Evolutionary conservation across 2,888 invertebrate species (phyloP), one percentile per base, ranked within the genome.

Genomic region (Oxytorus armatus): DNA sequence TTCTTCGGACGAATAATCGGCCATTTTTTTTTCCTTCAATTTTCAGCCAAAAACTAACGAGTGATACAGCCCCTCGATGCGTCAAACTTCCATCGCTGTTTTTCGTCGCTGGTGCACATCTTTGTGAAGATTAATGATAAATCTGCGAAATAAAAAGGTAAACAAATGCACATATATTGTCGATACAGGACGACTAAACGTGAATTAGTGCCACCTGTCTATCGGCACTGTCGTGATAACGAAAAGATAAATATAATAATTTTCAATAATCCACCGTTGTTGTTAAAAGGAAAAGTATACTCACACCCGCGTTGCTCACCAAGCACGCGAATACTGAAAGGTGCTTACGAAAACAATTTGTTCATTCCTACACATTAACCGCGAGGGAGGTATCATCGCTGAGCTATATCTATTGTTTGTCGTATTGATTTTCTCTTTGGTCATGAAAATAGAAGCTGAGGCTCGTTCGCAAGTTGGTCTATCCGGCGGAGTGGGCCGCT

Each of bases 1-100:
- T 4, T 89, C 85, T 57, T 89, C 70, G 16, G 14, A 47, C 47
- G 70, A 70, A 42, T 59, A 57, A 49, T 70, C 44, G 8, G 70
- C 70, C 70, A 70, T 47, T 61, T 61, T 18, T 0, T 8, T 8
- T 55, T 21, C 23, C 5, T 44, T 33, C 23, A 42, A 8, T 29
- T 42, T 10, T 21, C 29, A 53, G 25, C 33, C 25, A 10, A 44
- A 55, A 11, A 7, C 4, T 8, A 8, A 36, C 36, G 36, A 8
- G 36, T 29, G 29, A 5, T n/a, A n/a, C n/a, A n/a, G n/a, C n/a
- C n/a, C n/a, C n/a, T 5, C 10, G 11, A 33, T 49, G 18, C 55
- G 18, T 49, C 39, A 42, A 42, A 18, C 1, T 16, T 42, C n/a
- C 10, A 39, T 53, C 29, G 11, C 11, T 3, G 55, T 21, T 25